Base-by-base conservation (phyloP, 2,113 vertebrate genomes). In the Cephalopholis sonnerati region DNA sequence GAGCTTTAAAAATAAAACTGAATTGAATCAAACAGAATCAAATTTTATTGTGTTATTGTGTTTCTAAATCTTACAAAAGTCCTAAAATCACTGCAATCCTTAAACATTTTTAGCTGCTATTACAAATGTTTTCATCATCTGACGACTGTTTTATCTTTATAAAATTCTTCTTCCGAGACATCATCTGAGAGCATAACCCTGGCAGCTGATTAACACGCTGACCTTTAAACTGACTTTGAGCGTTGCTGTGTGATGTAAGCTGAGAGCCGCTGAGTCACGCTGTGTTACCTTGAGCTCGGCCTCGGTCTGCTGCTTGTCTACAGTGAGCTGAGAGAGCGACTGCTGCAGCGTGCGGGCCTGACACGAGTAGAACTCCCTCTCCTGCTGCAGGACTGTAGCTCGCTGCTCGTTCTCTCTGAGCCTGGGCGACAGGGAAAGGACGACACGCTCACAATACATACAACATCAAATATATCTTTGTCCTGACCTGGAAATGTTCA, bases 241-340 rank as follows among this genome's bases (percentile, higher is more conserved):
- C 51, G 41, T 50, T 16, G 29, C 25, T 7, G 29, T 16, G 53
- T 50, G 1, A 17, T n/a, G 32, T 54, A 54, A 44, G 41, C 41
- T 44, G 41, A 29, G 57, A 64, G 41, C 32, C 22, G 50, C 48
- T 20, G 75, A 63, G 81, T 84, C 63, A 46, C 13, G 53, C 46
- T 3, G 17, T 1, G 71, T 87, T 92, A 99, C 98, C 98, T 98
- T 97, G 72, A 99, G 97, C 89, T 98, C 98, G 18, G 91, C 95
- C 91, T 99, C 98, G 0, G 97, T 96, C 93, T 99, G 96, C 91
- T 96, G 96, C 79, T 99, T 99, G 95, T 99, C 97, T 0, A 94
- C 96, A 0, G 96, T 97, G 90, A 99, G 96, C 93, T 99, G 98
- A 1, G 91, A 95, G 48, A 99, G 96, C 0, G 98, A 99, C 92